Evolutionary conservation across 2,888 invertebrate genomes (phyloP).

Genomic region (Rhamnusium bicolor): DNA sequence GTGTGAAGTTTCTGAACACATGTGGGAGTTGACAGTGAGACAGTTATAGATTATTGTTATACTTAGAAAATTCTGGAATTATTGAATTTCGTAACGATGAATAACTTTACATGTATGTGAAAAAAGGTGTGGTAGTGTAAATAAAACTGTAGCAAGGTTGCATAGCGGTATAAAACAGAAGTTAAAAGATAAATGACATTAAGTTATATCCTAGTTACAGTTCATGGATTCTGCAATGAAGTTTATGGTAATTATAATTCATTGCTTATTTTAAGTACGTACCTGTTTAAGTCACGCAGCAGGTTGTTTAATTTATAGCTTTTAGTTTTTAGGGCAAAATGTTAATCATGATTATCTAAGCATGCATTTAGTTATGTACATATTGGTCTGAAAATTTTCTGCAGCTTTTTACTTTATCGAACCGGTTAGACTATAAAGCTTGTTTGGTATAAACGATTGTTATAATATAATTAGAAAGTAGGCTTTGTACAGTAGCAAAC

Average conservation of each 20-base stretch:
- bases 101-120: constrained; percentile 54
- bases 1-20: background rate
- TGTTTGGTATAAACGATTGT: background rate
- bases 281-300: constrained; percentile 2
- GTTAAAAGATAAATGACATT: constrained; percentile 58
- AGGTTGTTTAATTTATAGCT: constrained; percentile 1
- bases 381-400: background rate
- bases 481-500: background rate
- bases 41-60: background rate
- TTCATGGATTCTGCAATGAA: constrained; percentile 58
- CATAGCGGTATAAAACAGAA: constrained; percentile 66
- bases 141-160: constrained; percentile 67
- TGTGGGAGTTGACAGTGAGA: constrained; percentile 6
- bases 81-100: constrained; percentile 53
- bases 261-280: constrained; percentile 33
- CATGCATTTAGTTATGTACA: constrained; percentile 1
- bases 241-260: constrained; percentile 57
- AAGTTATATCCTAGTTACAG: constrained; percentile 58
- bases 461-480: background rate
- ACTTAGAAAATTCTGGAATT: constrained; percentile 38
- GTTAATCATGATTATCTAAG: constrained; percentile 4
- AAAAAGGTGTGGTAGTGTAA: constrained; percentile 59
- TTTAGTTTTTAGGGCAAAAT: constrained; percentile 11
- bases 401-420: constrained; percentile 3
- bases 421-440: constrained; percentile 5